A percentile compares a stretch with the other conserved stretches of the same genome.
Conservation (phyloP, 2,888 invertebrate species). For the Corythucha ciliata region DNA sequence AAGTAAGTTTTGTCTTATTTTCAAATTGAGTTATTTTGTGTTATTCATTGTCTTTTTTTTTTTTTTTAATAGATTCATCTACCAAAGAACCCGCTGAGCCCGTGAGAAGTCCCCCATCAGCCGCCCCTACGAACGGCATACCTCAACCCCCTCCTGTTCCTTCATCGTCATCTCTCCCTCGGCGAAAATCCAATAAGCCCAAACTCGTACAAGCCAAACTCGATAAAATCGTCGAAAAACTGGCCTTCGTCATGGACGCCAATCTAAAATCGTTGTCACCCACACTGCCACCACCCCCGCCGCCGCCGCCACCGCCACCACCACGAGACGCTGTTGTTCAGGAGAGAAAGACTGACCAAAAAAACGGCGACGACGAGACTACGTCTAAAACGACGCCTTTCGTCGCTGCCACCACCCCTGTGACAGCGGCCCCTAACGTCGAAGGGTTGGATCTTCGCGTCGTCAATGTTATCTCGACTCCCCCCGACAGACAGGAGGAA, state of each 20-base stretch:
- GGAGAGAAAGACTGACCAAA: slow-evolving; percentile 4
- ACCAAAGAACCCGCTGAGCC: background rate
- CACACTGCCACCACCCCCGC: background rate
- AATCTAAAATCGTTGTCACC: background rate
- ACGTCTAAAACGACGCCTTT: slow-evolving; percentile 2
- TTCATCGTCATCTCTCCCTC: slow-evolving; percentile 5
- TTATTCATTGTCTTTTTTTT: no score
- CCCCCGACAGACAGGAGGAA: no score
- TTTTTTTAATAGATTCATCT: no score
- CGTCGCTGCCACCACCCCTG: no score
- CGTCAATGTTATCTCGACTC: no score
- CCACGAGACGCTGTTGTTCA: background rate
- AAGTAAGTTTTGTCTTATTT: no score
- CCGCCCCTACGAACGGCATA: slow-evolving; percentile 1
- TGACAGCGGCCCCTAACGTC: no score
- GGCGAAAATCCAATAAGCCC: background rate
- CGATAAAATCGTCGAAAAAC: slow-evolving; percentile 16
- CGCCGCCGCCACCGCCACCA: slow-evolving; percentile 1
- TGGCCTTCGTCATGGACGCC: slow-evolving; percentile 11
- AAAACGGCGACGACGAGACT: background rate
- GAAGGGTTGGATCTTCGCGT: no score
- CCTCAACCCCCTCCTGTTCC: slow-evolving; percentile 7
- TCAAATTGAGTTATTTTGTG: no score
- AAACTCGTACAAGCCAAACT: background rate
- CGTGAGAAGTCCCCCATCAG: background rate